Conservation (phyloP, 2,888 invertebrate genomes). For the Spatulosminthurus flaviceps region DNA sequence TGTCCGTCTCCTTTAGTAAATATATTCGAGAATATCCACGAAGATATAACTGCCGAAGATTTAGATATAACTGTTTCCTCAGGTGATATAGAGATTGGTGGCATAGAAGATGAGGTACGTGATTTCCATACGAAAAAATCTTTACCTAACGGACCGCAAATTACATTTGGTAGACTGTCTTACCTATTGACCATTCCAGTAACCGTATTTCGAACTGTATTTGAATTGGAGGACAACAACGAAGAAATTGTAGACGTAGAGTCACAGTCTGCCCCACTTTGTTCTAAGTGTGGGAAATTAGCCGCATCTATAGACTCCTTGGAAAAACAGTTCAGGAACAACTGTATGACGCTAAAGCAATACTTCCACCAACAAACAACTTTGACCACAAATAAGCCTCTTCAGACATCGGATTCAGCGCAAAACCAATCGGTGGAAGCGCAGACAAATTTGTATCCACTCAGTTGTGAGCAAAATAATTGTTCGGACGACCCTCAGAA, state of each 20-base stretch:
- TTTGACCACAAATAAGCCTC: not conserved
- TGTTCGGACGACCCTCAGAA: not conserved
- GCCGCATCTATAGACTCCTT: constrained; percentile 54
- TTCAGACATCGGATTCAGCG: not conserved
- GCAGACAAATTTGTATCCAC: not conserved
- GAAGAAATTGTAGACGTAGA: constrained; percentile 18
- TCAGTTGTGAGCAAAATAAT: not conserved
- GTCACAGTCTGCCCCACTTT: constrained; percentile 40
- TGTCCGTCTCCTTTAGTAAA: constrained; percentile 50
- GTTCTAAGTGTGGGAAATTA: constrained; percentile 57
- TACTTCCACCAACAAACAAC: constrained; percentile 8
- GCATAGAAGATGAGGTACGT: constrained; percentile 60
- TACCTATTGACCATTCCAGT: constrained; percentile 49
- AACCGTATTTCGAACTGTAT: not conserved
- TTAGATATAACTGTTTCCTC: constrained; percentile 60
- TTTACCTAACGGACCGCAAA: constrained; percentile 1
- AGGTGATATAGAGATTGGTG: constrained; percentile 63
- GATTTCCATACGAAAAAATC: constrained; percentile 36
- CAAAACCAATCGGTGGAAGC: not conserved
- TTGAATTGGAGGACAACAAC: not conserved
- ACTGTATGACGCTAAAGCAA: constrained; percentile 47
- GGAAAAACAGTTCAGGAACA: constrained; percentile 54
- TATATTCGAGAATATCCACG: constrained; percentile 56
- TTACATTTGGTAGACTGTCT: constrained; percentile 47
- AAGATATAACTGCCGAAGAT: constrained; percentile 59